These are phyloP conservation scores for Cyrtorhinus lividipennis DNA, from an alignment of 1,140 invertebrate genomes.

Conservation along the genomic window DNA sequence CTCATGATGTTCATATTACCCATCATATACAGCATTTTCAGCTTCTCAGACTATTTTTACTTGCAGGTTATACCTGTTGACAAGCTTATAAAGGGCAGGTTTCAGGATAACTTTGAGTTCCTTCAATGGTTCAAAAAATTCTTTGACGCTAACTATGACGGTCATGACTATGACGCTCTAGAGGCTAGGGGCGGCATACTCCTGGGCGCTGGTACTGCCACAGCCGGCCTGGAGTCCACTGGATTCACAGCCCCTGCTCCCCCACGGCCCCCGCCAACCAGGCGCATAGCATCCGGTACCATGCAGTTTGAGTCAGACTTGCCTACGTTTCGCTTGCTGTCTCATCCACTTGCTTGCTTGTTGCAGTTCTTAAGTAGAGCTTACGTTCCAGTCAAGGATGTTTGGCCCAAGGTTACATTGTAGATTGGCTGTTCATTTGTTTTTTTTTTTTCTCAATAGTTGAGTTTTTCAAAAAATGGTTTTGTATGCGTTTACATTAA, in stretches of 20 bases:
- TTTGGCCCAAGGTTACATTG: not conserved
- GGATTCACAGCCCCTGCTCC: slow-evolving; percentile 19
- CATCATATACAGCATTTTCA: too few species aligned
- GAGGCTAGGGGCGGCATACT: slow-evolving; percentile 65
- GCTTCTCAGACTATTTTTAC: not conserved
- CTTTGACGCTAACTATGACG: slow-evolving; percentile 94
- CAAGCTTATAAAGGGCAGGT: slow-evolving; percentile 82
- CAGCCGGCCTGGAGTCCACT: slow-evolving; percentile 21
- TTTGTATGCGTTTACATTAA: not conserved
- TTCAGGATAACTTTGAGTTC: slow-evolving; percentile 99
- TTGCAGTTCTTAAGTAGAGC: not conserved
- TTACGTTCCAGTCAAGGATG: not conserved
- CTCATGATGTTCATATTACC: too few species aligned
- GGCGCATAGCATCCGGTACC: slow-evolving; percentile 19
- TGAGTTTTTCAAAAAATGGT: not conserved
- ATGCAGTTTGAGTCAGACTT: not conserved
- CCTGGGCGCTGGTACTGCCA: slow-evolving; percentile 50
- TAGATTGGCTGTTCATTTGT: not conserved
- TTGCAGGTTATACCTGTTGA: slow-evolving; percentile 73
- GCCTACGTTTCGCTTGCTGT: not conserved
- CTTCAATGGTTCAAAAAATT: slow-evolving; percentile 99
- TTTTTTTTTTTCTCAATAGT: slow-evolving; percentile 7
- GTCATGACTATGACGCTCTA: slow-evolving; percentile 79
- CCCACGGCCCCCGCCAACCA: slow-evolving; percentile 13
- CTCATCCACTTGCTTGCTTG: not conserved